A percentile compares a stretch with the other conserved stretches of the same genome.
phyloP scores from a whole-genome alignment of 2,113 vertebrate species.

The Labrus mixtus region DNA sequence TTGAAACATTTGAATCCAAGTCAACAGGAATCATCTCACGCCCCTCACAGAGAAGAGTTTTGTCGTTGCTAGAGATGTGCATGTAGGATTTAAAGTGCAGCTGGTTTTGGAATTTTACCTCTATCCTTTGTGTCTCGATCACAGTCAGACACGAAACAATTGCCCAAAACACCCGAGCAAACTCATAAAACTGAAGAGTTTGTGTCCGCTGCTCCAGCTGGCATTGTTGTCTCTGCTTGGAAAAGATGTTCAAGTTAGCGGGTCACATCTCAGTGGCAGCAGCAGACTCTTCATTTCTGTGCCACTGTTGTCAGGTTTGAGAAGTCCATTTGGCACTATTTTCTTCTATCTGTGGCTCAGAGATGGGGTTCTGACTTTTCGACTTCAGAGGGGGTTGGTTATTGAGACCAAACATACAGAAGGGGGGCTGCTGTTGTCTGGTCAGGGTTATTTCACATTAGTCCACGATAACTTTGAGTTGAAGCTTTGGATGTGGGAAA shows the following conservation, averaged over 20 bases:
- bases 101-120: conserved; percentile 75
- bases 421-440: conserved; percentile 30
- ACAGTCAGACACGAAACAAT: conserved; percentile 35
- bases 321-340: conserved; percentile 37
- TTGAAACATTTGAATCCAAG: conserved; percentile 47
- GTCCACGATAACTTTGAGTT: conserved; percentile 18
- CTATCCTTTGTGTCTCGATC: conserved; percentile 51
- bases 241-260: conserved; percentile 8
- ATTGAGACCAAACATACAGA: conserved; percentile 12
- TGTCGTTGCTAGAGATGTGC: conserved; percentile 40
- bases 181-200: conserved; percentile 20
- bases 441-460: conserved; percentile 48
- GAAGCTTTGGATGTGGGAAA: conserved; percentile 29
- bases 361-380: conserved; percentile 10
- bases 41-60: conserved; percentile 39
- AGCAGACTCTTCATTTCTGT: conserved; percentile 21
- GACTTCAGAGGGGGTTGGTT: not conserved
- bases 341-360: conserved; percentile 13
- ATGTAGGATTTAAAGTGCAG: conserved; percentile 80
- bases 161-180: conserved; percentile 33
- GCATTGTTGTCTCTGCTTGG: conserved; percentile 28
- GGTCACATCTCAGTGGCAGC: conserved; percentile 1
- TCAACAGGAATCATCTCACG: conserved; percentile 60
- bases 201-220: conserved; percentile 4
- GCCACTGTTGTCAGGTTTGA: conserved; percentile 28